phyloP scores from a whole-genome alignment of 2,888 invertebrate species.

The Strigamia crassipes region DNA sequence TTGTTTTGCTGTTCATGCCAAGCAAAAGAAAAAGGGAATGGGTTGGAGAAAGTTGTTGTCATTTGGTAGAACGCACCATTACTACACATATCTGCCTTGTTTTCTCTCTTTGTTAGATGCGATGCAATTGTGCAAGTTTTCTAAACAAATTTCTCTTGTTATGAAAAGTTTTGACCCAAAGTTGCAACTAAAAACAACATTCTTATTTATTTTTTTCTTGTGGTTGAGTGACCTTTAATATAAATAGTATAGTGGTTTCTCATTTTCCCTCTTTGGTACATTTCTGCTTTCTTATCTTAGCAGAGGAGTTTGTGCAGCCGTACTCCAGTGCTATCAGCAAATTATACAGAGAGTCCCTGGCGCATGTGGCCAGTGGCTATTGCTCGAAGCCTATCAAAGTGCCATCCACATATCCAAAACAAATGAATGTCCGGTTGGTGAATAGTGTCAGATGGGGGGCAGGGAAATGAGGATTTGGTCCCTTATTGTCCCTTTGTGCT shows the following conservation, averaged over 20 bases:
- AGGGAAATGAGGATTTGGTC: constrained; percentile 43
- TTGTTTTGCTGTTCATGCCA: constrained; percentile 37
- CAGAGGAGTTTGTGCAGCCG: neutral
- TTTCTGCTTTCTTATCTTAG: constrained; percentile 5
- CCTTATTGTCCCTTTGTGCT: constrained; percentile 38
- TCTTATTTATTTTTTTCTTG: neutral
- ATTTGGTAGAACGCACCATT: neutral
- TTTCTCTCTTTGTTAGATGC: neutral
- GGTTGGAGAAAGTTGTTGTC: constrained; percentile 35
- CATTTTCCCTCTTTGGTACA: constrained; percentile 14
- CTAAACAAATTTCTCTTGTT: neutral
- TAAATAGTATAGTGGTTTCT: constrained; percentile 2
- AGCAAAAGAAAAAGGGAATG: constrained; percentile 15
- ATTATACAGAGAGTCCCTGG: constrained; percentile 36
- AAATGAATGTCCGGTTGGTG: constrained; percentile 41
- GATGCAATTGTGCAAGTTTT: constrained; percentile 5
- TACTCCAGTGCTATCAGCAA: constrained; percentile 34
- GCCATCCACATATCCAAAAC: constrained; percentile 44
- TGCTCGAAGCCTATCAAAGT: constrained; percentile 30
- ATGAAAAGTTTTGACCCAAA: neutral
- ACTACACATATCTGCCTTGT: constrained; percentile 22
- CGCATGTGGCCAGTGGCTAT: constrained; percentile 39
- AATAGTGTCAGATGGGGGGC: constrained; percentile 26
- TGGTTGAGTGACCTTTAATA: neutral
- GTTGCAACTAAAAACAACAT: neutral